phyloP scores from a whole-genome alignment of 2,888 invertebrate genomes.

The Euproctis similis region DNA sequence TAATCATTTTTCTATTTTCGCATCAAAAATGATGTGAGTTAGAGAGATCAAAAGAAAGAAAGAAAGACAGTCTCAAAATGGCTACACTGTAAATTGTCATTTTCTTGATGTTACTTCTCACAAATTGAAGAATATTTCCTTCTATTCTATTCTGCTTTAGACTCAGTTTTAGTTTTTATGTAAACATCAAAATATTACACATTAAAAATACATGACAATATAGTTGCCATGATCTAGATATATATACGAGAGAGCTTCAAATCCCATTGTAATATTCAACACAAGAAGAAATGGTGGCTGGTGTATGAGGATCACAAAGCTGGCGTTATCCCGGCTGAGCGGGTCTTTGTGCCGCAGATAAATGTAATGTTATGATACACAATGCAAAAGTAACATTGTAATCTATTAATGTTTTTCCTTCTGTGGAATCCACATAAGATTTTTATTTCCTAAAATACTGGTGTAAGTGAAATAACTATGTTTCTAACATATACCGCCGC shows the following conservation, averaged over 20 bases:
- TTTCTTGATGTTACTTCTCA: too few species aligned
- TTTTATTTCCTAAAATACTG: too few species aligned
- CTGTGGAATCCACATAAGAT: conserved; percentile 11
- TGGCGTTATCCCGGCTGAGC: conserved; percentile 54
- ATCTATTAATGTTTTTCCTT: conserved; percentile 20
- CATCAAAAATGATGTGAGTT: too few species aligned
- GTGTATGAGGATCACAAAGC: conserved; percentile 42
- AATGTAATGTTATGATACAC: conserved; percentile 41
- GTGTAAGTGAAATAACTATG: too few species aligned
- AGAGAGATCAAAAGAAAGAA: too few species aligned
- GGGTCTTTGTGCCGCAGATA: conserved; percentile 50
- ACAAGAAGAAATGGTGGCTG: conserved; percentile 3
- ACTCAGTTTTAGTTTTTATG: background rate
- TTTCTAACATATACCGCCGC: too few species aligned
- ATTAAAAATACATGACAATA: too few species aligned
- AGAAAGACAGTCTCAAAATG: too few species aligned
- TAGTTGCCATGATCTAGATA: conserved; percentile 4
- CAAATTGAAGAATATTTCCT: too few species aligned
- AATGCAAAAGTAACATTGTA: conserved; percentile 22
- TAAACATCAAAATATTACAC: conserved; percentile 1
- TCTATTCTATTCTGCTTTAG: too few species aligned
- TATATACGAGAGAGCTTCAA: conserved; percentile 5
- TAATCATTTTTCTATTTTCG: too few species aligned
- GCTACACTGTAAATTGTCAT: too few species aligned
- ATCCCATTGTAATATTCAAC: conserved; percentile 11